Percentiles rank a stretch among this genome's conserved stretches.
Conservation (phyloP, 2,888 invertebrate species). For the Tanytarsus gracilentus region DNA sequence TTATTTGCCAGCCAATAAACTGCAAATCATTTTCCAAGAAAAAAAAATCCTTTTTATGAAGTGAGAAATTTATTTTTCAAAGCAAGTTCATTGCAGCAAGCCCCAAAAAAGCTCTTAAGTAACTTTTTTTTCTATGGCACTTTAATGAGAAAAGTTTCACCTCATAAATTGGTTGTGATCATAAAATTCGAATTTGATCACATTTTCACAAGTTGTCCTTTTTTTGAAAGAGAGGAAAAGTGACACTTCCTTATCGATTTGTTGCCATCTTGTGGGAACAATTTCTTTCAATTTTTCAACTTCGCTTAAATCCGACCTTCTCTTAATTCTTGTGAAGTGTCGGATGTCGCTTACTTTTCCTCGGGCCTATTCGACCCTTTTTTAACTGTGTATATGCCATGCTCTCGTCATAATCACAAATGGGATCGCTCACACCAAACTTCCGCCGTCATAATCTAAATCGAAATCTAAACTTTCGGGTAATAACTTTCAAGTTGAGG, state of each 20-base stretch:
- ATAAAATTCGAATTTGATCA: conserved; percentile 27
- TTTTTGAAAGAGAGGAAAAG: neutral
- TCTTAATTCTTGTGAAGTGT: too few relatives aligned
- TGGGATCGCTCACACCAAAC: neutral
- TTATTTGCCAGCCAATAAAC: too few relatives aligned
- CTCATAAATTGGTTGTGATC: conserved; percentile 22
- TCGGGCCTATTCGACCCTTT: too few relatives aligned
- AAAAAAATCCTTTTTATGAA: too few relatives aligned
- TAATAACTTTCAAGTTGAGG: too few relatives aligned
- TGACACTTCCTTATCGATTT: neutral
- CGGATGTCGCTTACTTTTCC: too few relatives aligned
- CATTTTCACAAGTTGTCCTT: conserved; percentile 17
- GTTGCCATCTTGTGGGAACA: neutral
- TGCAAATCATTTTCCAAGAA: too few relatives aligned
- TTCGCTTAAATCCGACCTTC: neutral
- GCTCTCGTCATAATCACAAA: too few relatives aligned
- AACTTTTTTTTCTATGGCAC: too few relatives aligned
- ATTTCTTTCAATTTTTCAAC: neutral
- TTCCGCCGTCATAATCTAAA: conserved; percentile 20
- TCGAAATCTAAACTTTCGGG: conserved; percentile 22
- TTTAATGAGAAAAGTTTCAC: conserved; percentile 29
- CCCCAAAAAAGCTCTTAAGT: neutral
- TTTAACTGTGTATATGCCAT: too few relatives aligned
- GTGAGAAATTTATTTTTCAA: neutral
- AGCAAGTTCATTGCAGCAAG: neutral